Percentiles rank a stretch among this genome's conserved stretches.
Conservation (phyloP, 2,797 vertebrate genomes). For the Acomys russatus region DNA sequence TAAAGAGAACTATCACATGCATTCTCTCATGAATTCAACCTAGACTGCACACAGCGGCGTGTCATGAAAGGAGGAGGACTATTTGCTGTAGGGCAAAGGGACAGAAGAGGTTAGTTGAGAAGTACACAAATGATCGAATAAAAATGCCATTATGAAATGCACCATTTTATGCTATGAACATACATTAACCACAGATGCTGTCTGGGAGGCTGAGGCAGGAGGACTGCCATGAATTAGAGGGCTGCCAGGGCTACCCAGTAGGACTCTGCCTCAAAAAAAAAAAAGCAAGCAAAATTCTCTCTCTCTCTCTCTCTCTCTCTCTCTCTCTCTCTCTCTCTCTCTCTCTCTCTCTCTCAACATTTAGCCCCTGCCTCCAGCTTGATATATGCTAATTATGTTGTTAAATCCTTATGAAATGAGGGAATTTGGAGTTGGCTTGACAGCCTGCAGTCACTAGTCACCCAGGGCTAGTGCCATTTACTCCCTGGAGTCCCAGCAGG, state of each 20-base stretch:
- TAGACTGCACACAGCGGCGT: background rate
- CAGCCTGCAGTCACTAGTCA: background rate
- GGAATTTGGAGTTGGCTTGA: background rate
- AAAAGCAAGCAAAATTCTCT: background rate
- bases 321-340: too few species aligned
- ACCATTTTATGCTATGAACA: background rate
- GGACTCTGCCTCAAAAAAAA: background rate
- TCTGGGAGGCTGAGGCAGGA: background rate
- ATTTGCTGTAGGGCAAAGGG: background rate
- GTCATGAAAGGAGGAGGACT: background rate
- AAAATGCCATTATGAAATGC: too few species aligned
- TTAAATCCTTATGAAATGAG: slow-evolving; percentile 22
- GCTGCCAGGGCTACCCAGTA: too few species aligned
- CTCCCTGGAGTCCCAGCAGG: background rate
- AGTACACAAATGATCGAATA: background rate
- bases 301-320: too few species aligned
- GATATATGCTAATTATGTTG: background rate
- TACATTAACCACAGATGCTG: background rate
- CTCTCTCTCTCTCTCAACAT: too few species aligned
- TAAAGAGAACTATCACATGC: background rate
- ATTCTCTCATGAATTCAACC: background rate
- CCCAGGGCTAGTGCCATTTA: background rate
- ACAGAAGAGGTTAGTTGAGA: background rate
- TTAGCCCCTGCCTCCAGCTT: background rate
- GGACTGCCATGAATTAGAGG: background rate